A percentile compares a stretch with the other conserved stretches of the same genome.
These are phyloP conservation scores for Antheraea assamensis DNA, from an alignment of 2,888 invertebrate genomes.

Conservation along the genomic window DNA sequence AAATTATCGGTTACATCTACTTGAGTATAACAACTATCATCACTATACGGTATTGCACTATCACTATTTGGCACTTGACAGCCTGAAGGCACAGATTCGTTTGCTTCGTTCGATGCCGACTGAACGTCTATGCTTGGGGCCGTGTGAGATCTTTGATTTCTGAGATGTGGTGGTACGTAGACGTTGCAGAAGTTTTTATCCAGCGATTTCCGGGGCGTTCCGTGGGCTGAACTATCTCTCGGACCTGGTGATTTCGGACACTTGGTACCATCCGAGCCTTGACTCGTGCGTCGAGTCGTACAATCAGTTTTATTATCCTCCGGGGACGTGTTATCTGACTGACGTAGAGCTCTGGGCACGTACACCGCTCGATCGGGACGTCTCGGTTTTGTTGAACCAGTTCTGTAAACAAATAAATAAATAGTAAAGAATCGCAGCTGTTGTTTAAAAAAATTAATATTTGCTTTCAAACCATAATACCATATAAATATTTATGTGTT, in stretches of 20 bases:
- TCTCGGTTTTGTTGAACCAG: constrained; percentile 73
- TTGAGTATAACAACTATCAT: constrained; percentile 73
- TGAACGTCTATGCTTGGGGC: constrained; percentile 57
- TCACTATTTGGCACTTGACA: constrained; percentile 80
- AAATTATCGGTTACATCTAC: constrained; percentile 71
- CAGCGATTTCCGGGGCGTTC: constrained; percentile 66
- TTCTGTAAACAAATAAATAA: constrained; percentile 49
- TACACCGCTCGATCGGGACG: constrained; percentile 91
- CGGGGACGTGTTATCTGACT: constrained; percentile 45
- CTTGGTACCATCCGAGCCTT: constrained; percentile 52
- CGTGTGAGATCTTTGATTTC: constrained; percentile 67
- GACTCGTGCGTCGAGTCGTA: constrained; percentile 44
- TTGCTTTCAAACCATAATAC: neutral
- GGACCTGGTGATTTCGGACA: constrained; percentile 67
- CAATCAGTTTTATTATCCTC: constrained; percentile 48
- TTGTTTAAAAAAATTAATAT: neutral
- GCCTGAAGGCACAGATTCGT: constrained; percentile 71
- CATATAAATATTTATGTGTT: neutral
- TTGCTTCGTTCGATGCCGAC: constrained; percentile 53
- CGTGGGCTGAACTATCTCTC: constrained; percentile 63
- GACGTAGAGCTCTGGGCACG: constrained; percentile 87
- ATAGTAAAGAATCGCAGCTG: neutral
- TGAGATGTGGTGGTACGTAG: constrained; percentile 77
- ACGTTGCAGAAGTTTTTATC: constrained; percentile 77
- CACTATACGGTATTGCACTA: constrained; percentile 78